Conservation (phyloP, 2,113 vertebrate genomes). For the Ictalurus furcatus region DNA sequence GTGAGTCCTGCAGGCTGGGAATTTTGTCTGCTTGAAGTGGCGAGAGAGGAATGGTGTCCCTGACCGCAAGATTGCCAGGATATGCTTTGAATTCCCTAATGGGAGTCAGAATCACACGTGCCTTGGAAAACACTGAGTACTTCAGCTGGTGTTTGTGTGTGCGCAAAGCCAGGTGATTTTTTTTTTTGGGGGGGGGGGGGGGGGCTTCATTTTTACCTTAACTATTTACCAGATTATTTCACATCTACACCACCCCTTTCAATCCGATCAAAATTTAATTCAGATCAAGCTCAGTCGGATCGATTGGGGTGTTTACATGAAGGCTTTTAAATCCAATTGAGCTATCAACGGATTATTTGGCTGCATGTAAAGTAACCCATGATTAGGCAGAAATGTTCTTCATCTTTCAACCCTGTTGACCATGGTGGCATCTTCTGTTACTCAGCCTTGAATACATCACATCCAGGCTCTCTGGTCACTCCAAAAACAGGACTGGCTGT, state of each 20-base stretch:
- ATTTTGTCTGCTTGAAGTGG: slow-evolving; percentile 69
- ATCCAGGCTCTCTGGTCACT: slow-evolving; percentile 19
- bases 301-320: too few species aligned
- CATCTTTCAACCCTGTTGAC: neutral
- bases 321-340: too few species aligned
- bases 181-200: too few species aligned
- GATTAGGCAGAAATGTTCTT: slow-evolving; percentile 14
- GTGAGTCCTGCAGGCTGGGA: slow-evolving; percentile 61
- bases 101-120: slow-evolving; percentile 44
- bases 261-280: too few species aligned
- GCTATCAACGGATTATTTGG: too few species aligned
- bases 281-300: too few species aligned
- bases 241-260: too few species aligned
- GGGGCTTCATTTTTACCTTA: neutral
- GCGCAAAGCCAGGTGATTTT: neutral
- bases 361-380: neutral
- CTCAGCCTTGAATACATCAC: slow-evolving; percentile 22
- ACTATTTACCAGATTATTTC: neutral
- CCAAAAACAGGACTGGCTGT: slow-evolving; percentile 28
- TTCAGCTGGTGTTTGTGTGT: neutral
- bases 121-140: slow-evolving; percentile 16
- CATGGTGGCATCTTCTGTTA: slow-evolving; percentile 20
- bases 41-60: slow-evolving; percentile 63
- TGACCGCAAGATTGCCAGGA: slow-evolving; percentile 52
- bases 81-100: slow-evolving; percentile 50